phyloP scores from a whole-genome alignment of 2,797 vertebrate species.

The Coilia nasus region DNA sequence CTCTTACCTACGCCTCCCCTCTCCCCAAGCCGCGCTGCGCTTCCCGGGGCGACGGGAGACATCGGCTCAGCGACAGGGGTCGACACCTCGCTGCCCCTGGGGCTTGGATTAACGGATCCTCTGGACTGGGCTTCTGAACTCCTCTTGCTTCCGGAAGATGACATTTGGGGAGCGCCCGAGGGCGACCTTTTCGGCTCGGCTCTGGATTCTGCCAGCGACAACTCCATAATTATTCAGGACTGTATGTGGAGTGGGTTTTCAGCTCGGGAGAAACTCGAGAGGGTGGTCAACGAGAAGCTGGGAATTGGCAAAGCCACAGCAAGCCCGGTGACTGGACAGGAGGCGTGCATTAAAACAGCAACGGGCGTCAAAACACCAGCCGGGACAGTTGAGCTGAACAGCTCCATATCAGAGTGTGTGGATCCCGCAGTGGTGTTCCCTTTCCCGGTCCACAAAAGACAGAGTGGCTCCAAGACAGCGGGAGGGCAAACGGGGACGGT shows the following conservation, averaged over 20 bases:
- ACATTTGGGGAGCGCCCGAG: slow-evolving; percentile 84
- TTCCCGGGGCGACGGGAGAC: slow-evolving; percentile 84
- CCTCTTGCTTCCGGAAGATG: slow-evolving; percentile 87
- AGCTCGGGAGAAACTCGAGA: slow-evolving; percentile 92
- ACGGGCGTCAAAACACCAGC: slow-evolving; percentile 61
- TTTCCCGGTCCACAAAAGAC: slow-evolving; percentile 87
- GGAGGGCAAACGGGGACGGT: slow-evolving; percentile 55
- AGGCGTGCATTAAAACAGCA: slow-evolving; percentile 45
- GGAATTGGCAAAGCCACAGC: not conserved
- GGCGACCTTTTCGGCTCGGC: slow-evolving; percentile 82
- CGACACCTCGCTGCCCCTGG: slow-evolving; percentile 64
- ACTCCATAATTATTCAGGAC: slow-evolving; percentile 95
- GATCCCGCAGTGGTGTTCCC: slow-evolving; percentile 92
- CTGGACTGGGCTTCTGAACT: slow-evolving; percentile 92
- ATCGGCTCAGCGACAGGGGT: slow-evolving; percentile 69
- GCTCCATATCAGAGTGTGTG: slow-evolving; percentile 85
- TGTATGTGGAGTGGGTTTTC: slow-evolving; percentile 99
- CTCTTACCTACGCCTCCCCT: slow-evolving; percentile 93
- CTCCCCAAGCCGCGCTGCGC: slow-evolving; percentile 88
- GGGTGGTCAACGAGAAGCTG: slow-evolving; percentile 91
- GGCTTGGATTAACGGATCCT: slow-evolving; percentile 80
- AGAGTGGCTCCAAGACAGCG: slow-evolving; percentile 49
- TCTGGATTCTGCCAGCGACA: slow-evolving; percentile 83
- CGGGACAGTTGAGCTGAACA: slow-evolving; percentile 67
- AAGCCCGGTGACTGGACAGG: slow-evolving; percentile 47